phyloP scores from a whole-genome alignment of 1,140 invertebrate species.

The Trichoplusia ni region DNA sequence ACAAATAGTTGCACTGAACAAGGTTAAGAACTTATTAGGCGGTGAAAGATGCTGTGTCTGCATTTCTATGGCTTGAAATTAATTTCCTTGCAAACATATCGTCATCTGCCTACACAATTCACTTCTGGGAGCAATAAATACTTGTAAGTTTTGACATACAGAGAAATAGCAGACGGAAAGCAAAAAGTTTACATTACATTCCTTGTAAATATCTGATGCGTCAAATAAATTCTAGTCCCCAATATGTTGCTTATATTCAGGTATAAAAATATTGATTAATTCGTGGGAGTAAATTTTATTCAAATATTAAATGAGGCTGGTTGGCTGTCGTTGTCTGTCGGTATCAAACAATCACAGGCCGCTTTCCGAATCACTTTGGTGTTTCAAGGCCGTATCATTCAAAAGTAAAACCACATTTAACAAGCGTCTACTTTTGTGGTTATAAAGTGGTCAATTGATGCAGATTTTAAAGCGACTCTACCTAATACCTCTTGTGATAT shows the following conservation, averaged over 20 bases:
- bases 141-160: too few relatives aligned
- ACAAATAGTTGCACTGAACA: too few relatives aligned
- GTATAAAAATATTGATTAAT: slow-evolving; percentile 4
- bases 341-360: not conserved
- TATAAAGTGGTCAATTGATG: slow-evolving; percentile 18
- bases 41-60: too few relatives aligned
- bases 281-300: slow-evolving; percentile 10
- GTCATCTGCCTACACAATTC: too few relatives aligned
- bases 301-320: slow-evolving; percentile 6
- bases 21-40: too few relatives aligned
- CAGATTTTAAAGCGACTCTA: not conserved
- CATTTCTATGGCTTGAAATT: too few relatives aligned
- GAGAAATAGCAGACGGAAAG: too few relatives aligned
- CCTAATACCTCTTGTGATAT: not conserved
- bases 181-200: too few relatives aligned
- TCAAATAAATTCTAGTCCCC: too few relatives aligned
- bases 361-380: slow-evolving; percentile 4
- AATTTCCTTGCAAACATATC: too few relatives aligned
- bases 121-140: too few relatives aligned
- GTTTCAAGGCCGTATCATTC: slow-evolving; percentile 22
- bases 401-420: slow-evolving; percentile 24
- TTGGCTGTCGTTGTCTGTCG: not conserved
- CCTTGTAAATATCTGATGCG: too few relatives aligned
- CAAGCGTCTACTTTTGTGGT: slow-evolving; percentile 11
- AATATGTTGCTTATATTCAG: slow-evolving; percentile 6